A percentile compares a stretch with the other conserved stretches of the same genome.
Evolutionary conservation across 2,888 invertebrate species (phyloP).

Genomic region (Strigamia maritima): DNA sequence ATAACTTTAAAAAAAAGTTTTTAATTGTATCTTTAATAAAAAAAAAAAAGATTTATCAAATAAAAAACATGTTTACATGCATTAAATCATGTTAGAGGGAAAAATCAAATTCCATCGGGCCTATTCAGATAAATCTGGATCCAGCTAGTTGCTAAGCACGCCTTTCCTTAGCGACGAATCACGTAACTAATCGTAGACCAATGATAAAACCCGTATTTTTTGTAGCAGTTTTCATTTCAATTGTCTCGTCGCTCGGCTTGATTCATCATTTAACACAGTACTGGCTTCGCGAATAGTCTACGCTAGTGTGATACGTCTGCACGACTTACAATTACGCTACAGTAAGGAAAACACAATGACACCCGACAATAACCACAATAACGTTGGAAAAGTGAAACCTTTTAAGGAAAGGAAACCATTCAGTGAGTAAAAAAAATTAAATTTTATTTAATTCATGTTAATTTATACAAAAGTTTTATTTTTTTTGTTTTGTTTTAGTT

Average conservation of each 20-base stretch:
- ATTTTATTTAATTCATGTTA: not conserved
- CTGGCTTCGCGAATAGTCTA: not conserved
- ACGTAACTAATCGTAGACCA: not conserved
- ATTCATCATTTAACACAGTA: not conserved
- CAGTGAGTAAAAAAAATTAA: slow-evolving; percentile 47
- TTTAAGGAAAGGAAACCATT: slow-evolving; percentile 54
- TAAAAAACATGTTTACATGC: too few species aligned
- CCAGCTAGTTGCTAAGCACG: not conserved
- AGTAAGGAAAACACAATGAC: slow-evolving; percentile 43
- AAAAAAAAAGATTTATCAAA: too few species aligned
- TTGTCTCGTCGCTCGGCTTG: not conserved
- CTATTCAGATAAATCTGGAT: not conserved
- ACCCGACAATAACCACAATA: slow-evolving; percentile 49
- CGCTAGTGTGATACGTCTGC: not conserved
- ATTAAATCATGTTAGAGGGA: not conserved
- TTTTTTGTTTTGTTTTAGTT: slow-evolving; percentile 55
- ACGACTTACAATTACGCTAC: not conserved
- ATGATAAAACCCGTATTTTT: slow-evolving; percentile 1
- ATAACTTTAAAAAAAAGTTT: too few species aligned
- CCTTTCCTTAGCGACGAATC: not conserved
- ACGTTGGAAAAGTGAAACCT: slow-evolving; percentile 46
- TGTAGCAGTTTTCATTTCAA: not conserved
- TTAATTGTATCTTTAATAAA: too few species aligned
- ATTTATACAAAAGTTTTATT: not conserved
- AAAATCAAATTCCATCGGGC: not conserved